A percentile compares a stretch with the other conserved stretches of the same genome.
Conservation (phyloP, 37 sponge, comb jelly and placozoan species). For the Haliclona indistincta region DNA sequence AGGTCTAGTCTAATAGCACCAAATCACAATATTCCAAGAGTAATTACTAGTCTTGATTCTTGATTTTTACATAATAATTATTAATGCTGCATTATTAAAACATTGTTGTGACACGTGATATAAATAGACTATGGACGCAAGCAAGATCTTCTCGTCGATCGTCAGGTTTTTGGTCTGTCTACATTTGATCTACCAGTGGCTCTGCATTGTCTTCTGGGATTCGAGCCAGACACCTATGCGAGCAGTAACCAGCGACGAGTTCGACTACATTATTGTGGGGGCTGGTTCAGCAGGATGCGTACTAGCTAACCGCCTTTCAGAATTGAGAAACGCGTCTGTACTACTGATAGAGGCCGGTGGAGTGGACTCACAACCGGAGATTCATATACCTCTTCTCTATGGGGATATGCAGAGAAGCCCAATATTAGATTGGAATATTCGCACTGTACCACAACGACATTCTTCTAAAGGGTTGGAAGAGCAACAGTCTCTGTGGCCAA, state of each 20-base stretch:
- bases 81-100: too few species aligned
- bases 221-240: not conserved
- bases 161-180: not conserved
- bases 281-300: conserved; percentile 88
- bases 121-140: too few species aligned
- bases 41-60: too few species aligned
- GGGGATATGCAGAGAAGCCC: conserved; percentile 17
- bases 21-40: too few species aligned
- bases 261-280: conserved; percentile 85
- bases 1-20: conserved; percentile 14
- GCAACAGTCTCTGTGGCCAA: conserved; percentile 47
- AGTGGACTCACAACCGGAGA: conserved; percentile 44
- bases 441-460: conserved; percentile 55
- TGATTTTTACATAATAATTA: too few species aligned
- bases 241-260: conserved; percentile 3
- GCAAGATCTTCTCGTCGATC: too few species aligned
- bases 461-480: conserved; percentile 6
- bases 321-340: conserved; percentile 56
- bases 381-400: conserved; percentile 53
- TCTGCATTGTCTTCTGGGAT: not conserved
- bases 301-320: conserved; percentile 81
- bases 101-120: too few species aligned
- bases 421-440: conserved; percentile 79
- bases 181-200: not conserved
- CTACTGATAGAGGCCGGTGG: conserved; percentile 82